phyloP scores from a whole-genome alignment of 2,113 vertebrate genomes.

The Oncorhynchus masou region DNA sequence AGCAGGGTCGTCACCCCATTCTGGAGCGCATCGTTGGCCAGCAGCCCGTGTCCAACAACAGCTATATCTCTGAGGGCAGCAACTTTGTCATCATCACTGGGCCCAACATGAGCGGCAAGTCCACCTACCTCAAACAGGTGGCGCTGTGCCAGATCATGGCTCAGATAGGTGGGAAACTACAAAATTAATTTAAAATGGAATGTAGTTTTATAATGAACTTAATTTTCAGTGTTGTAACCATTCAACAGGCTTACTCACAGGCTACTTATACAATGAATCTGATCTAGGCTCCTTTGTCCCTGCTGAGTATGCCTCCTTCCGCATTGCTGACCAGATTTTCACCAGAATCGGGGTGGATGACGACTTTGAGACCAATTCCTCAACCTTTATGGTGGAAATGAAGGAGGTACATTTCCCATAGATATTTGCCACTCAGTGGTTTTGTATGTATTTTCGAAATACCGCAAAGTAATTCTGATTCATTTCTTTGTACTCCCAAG shows the following conservation, averaged over 20 bases:
- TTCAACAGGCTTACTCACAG: not conserved
- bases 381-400: conserved; percentile 98
- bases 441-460: not conserved
- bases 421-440: no score
- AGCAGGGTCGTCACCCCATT: conserved; percentile 92
- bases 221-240: not conserved
- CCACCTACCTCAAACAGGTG: conserved; percentile 95
- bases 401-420: conserved; percentile 79
- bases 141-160: conserved; percentile 97
- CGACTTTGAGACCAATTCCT: conserved; percentile 95
- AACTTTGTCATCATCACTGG: conserved; percentile 95
- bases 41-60: conserved; percentile 90
- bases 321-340: conserved; percentile 93
- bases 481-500: conserved; percentile 59
- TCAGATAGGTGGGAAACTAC: conserved; percentile 83
- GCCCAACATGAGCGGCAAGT: conserved; percentile 98
- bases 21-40: conserved; percentile 88
- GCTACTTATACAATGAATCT: not conserved
- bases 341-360: conserved; percentile 96
- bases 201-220: not conserved
- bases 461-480: no score
- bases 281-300: conserved; percentile 88
- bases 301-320: conserved; percentile 89
- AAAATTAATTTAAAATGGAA: not conserved
- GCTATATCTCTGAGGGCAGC: conserved; percentile 87